Conservation (phyloP, 37 sponge, comb jelly and placozoan species). For the Aphrocallistes beatrix region DNA sequence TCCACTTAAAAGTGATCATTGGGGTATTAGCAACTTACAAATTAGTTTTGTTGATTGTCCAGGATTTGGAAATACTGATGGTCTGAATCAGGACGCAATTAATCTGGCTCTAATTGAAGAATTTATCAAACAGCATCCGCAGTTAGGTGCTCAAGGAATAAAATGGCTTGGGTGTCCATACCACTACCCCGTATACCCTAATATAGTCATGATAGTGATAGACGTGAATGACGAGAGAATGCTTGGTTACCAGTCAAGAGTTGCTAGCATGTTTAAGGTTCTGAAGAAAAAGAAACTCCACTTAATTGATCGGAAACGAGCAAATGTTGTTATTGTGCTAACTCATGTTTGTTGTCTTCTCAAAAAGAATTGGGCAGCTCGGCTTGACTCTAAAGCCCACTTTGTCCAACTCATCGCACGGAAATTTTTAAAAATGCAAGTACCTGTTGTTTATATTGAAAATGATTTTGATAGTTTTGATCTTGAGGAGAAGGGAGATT, state of each 20-base stretch:
- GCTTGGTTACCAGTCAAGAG: not conserved
- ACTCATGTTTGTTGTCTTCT: not conserved
- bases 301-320: not conserved
- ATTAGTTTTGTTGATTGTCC: not conserved
- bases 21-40: not conserved
- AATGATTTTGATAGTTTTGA: not conserved
- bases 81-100: not conserved
- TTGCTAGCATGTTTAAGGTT: not conserved
- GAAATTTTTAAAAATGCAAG: not conserved
- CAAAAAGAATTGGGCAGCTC: not conserved
- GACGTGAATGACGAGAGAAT: constrained; percentile 13
- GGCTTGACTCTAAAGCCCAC: not conserved
- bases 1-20: not conserved
- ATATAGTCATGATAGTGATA: not conserved
- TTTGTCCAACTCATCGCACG: not conserved
- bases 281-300: not conserved
- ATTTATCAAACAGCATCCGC: not conserved
- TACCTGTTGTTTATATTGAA: constrained; percentile 8
- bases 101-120: constrained; percentile 3
- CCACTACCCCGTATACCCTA: not conserved
- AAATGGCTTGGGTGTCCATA: not conserved
- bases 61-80: not conserved
- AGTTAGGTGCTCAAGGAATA: not conserved
- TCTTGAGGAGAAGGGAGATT: not conserved
- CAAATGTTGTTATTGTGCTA: not conserved